Base-by-base conservation (phyloP, 2,888 invertebrate species). In the Craniophora ligustri region DNA sequence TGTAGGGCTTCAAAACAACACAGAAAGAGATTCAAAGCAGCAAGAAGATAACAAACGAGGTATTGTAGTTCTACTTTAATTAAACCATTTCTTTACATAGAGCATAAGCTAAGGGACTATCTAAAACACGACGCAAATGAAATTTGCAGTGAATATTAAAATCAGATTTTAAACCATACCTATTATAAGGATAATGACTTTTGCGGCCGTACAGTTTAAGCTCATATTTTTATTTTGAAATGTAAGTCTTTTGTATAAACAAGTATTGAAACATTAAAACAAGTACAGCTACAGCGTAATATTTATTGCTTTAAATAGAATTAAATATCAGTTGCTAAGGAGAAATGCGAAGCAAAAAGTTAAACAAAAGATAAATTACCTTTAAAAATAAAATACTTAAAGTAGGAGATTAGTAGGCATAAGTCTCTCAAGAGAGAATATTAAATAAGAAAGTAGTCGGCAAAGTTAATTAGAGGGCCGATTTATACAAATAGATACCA, bases 331-430 rank as follows among this genome's bases (percentile, higher is more conserved):
- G 7, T 18, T 13, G n/a, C n/a, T n/a, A 4, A 15, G 6, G 35
- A 11, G 8, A 21, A 32, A 57, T 34, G 35, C 2, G 5, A 23
- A 30, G 23, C 23, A 14, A 26, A 15, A 26, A 16, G 15, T 21
- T n/a, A 15, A 44, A 23, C 31, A 57, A 26, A 41, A 35, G 7
- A 39, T n/a, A 23, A 65, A 57, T 34, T 34, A n/a, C 34, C 7
- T 51, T 40, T 31, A 36, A 44, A 34, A 60, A 35, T 28, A 47
- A 26, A 60, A 63, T 67, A 61, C 28, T 42, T 61, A 19, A 31
- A 44, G 35, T 51, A 39, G 42, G 23, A 34, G 31, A 67, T 67
- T 60, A 51, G 46, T 34, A 30, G 31, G 34, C 42, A 42, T 31
- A 51, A 32, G 11, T 5, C 8, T 51, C 45, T 46, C 34, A 21